These are phyloP conservation scores for Halictus ligatus DNA, from an alignment of 2,888 invertebrate species.

Conservation along the genomic window DNA sequence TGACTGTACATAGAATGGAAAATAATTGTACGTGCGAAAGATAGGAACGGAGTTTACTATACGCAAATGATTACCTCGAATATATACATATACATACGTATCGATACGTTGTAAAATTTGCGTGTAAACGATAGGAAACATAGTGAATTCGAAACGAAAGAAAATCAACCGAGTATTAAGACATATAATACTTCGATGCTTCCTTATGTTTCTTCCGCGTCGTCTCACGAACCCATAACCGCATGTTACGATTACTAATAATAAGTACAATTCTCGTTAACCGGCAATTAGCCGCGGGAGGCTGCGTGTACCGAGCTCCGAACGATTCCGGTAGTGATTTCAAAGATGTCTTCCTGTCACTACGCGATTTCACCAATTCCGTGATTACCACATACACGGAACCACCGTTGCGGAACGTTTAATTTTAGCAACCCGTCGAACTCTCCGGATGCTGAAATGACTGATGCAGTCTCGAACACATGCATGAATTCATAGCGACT, in stretches of 20 bases:
- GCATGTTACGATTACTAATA: conserved; percentile 9
- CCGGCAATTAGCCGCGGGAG: conserved; percentile 6
- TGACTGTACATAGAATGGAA: background rate
- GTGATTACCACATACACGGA: conserved; percentile 23
- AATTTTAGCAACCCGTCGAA: conserved; percentile 18
- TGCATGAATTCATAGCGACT: conserved; percentile 20
- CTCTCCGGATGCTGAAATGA: conserved; percentile 12
- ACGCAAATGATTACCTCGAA: too few species aligned
- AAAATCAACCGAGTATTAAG: background rate
- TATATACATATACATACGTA: too few species aligned
- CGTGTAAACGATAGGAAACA: background rate
- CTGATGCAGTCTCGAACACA: conserved; percentile 23
- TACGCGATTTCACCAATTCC: conserved; percentile 26
- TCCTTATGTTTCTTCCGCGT: conserved; percentile 15
- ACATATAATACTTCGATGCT: background rate
- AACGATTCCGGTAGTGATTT: conserved; percentile 4
- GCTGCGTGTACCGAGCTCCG: background rate
- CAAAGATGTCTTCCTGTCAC: conserved; percentile 20
- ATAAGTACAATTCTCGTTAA: conserved; percentile 16
- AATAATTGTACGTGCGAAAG: too few species aligned
- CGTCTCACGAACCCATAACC: conserved; percentile 2
- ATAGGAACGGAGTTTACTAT: too few species aligned
- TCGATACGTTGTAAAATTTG: background rate
- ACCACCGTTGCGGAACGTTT: conserved; percentile 26
- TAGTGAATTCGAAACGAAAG: background rate